Percentiles rank a stretch among this genome's conserved stretches.
Evolutionary conservation across 2,888 invertebrate species (phyloP).

Genomic region (Xestoiulus laeticollis): DNA sequence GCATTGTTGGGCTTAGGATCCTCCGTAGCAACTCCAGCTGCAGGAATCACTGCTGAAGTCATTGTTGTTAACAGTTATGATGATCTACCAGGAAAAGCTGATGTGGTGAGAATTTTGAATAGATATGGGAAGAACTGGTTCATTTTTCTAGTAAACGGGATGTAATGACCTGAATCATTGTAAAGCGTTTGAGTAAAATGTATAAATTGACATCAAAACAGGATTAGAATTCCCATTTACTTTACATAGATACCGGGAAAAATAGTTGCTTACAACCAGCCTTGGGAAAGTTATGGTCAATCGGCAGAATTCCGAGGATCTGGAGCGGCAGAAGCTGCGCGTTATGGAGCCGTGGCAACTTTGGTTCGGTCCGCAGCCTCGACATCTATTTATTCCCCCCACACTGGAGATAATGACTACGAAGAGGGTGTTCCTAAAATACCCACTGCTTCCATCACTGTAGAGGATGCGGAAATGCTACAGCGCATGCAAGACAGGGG

Average conservation of each 20-base stretch:
- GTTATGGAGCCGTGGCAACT: constrained; percentile 62
- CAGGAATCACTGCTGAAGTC: constrained; percentile 62
- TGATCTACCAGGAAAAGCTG: constrained; percentile 58
- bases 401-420: constrained; percentile 62
- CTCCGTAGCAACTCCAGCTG: constrained; percentile 61
- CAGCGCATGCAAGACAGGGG: constrained; percentile 61
- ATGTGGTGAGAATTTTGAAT: neutral
- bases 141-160: too few relatives aligned
- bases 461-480: constrained; percentile 64
- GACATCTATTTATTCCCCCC: constrained; percentile 63
- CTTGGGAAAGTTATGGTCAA: constrained; percentile 60
- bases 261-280: constrained; percentile 64
- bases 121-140: too few relatives aligned
- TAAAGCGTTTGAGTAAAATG: neutral
- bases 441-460: constrained; percentile 60
- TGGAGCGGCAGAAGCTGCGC: constrained; percentile 62
- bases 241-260: constrained; percentile 61
- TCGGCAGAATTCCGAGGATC: constrained; percentile 61
- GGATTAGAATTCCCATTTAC: neutral
- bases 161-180: too few relatives aligned
- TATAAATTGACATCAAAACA: too few relatives aligned
- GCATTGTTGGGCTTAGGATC: constrained; percentile 62
- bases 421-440: constrained; percentile 54
- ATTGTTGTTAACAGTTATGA: constrained; percentile 62
- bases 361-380: constrained; percentile 63